phyloP scores from a whole-genome alignment of 2,113 vertebrate genomes.

The Probosciger aterrimus region DNA sequence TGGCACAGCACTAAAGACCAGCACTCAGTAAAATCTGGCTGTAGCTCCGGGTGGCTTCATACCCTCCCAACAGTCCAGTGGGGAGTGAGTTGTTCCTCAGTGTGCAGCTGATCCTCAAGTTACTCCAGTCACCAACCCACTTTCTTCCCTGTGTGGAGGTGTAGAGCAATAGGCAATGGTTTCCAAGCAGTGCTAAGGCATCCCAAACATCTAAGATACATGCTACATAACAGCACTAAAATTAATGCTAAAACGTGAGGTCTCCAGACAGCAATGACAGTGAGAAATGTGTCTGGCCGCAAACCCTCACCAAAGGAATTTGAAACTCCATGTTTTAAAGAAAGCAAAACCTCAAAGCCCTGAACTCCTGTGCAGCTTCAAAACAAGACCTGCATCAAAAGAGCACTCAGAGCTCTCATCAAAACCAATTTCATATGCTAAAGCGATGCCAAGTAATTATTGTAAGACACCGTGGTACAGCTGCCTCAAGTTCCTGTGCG shows the following conservation, averaged over 20 bases:
- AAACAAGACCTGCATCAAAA: not conserved
- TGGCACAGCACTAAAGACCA: not conserved
- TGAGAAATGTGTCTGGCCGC: not conserved
- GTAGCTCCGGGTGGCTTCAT: not conserved
- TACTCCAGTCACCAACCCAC: not conserved
- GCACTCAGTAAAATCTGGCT: not conserved
- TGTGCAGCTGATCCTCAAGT: not conserved
- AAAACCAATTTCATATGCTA: not conserved
- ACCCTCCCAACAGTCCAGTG: not conserved
- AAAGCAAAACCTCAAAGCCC: not conserved
- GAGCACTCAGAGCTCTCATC: not conserved
- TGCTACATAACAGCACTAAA: not conserved
- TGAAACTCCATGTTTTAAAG: not conserved
- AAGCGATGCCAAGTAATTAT: not conserved
- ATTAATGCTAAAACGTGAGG: not conserved
- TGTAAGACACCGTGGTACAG: not conserved
- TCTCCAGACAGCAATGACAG: not conserved
- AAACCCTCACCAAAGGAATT: not conserved
- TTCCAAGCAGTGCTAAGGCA: not conserved
- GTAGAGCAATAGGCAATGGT: not conserved
- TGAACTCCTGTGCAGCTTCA: not conserved
- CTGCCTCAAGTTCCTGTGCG: not conserved
- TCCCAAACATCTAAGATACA: not conserved
- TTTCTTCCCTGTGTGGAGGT: not conserved
- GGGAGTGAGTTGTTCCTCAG: rapidly evolving